Conservation (phyloP, 2,113 vertebrate genomes). For the Toxostoma redivivum region DNA sequence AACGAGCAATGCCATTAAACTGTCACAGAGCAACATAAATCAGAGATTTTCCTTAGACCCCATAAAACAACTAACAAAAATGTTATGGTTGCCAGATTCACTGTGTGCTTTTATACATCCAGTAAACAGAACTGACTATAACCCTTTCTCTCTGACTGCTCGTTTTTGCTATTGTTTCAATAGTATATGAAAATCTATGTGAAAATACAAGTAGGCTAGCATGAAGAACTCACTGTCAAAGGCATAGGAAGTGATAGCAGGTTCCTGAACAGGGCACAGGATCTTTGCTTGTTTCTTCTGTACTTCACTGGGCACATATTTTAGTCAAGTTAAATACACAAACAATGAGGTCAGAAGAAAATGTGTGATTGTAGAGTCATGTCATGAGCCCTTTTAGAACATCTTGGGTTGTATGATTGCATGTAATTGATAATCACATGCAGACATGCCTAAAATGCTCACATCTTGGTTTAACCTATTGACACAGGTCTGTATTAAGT, state of each 20-base stretch:
- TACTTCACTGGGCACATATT: neutral
- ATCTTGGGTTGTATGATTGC: neutral
- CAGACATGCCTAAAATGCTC: rapidly evolving
- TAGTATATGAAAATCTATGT: neutral
- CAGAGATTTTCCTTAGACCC: neutral
- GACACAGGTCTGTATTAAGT: neutral
- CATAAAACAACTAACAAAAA: neutral
- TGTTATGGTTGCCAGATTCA: neutral
- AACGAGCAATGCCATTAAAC: conserved; percentile 28
- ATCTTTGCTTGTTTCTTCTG: neutral
- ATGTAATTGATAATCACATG: neutral
- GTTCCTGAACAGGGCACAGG: neutral
- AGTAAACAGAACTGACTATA: neutral
- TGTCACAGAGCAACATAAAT: conserved; percentile 31
- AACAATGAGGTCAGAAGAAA: neutral
- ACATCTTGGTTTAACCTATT: neutral
- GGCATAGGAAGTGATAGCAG: neutral
- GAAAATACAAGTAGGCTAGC: neutral
- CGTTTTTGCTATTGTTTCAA: neutral
- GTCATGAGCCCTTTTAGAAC: neutral
- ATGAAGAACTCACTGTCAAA: neutral
- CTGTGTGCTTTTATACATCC: neutral
- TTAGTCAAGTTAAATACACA: neutral
- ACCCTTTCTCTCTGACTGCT: neutral
- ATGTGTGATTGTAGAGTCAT: neutral